Conservation (phyloP, 2,113 vertebrate genomes). For the Pygoscelis adeliae region DNA sequence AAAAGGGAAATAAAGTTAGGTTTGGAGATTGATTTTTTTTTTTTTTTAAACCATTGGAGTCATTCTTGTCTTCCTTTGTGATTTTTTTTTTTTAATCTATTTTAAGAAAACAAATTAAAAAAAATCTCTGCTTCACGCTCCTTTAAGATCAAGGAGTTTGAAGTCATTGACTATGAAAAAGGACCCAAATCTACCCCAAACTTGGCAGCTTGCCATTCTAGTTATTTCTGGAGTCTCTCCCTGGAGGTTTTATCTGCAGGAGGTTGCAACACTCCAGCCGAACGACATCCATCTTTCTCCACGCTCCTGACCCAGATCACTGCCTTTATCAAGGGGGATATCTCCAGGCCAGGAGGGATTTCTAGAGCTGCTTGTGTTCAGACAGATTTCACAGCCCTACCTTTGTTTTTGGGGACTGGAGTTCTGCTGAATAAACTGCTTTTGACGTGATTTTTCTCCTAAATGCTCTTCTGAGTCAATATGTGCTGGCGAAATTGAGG, state of each 20-base stretch:
- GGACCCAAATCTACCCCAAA: neutral
- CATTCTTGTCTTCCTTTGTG: neutral
- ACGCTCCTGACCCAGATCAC: constrained; percentile 2
- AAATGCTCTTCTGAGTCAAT: neutral
- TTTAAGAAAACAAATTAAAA: neutral
- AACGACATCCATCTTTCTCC: neutral
- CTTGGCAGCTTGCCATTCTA: constrained; percentile 6
- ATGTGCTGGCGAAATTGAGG: neutral
- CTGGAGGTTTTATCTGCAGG: constrained; percentile 47
- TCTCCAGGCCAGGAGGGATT: neutral
- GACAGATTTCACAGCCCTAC: neutral
- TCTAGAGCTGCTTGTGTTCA: neutral
- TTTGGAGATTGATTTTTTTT: neutral
- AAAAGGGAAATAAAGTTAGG: neutral
- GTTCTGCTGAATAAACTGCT: neutral
- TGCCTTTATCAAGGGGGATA: constrained; percentile 16
- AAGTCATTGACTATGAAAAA: neutral
- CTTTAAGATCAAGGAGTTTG: constrained; percentile 10
- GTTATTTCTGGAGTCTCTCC: constrained; percentile 51
- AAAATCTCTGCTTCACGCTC: neutral
- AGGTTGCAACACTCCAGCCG: constrained; percentile 11
- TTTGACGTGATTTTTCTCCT: neutral
- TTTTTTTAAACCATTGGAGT: neutral
- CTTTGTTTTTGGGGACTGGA: neutral
- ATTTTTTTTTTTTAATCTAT: neutral